Evolutionary conservation across 1,140 invertebrate genomes (phyloP), one percentile per base, ranked within the genome.

Genomic region (Xylocopa sonorina): DNA sequence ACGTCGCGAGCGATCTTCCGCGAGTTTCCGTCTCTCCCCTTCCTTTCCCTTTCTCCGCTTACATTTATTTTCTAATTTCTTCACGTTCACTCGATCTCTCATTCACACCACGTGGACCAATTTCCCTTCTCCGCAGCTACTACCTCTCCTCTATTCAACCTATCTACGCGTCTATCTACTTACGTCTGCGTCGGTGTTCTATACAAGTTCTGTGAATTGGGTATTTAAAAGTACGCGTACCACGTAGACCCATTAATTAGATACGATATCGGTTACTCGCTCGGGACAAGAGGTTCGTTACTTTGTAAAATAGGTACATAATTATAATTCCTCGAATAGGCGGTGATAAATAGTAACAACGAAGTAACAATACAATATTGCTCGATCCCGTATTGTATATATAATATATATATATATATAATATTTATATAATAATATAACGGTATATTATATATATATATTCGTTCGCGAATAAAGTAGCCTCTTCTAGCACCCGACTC

Each of bases 301-400:
- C 10, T 29, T 80, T 58, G 53, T 83, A 84, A 84, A 85, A 84
- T 85, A 85, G 76, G 71, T 85, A 85, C 73, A 34, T 74, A 83
- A 66, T n/a, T 80, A 63, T 74, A 53, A 78, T 62, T 69, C 66
- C 43, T 81, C 82, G 82, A 85, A 81, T 84, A 85, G 81, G 82
- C 78, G 82, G 57, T 85, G 82, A 78, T 85, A 81, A 81, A 81
- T 73, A 78, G 68, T 84, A 84, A 84, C 78, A 74, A 81, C 64
- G 79, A 84, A 84, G 60, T 85, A 84, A 85, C 74, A 78, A 84
- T 84, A 84, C 73, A 78, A 85, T 85, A 85, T 85, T 84, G 79
- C 84, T 84, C 78, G 82, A 85, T 85, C 74, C 57, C 64, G 74
- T 86, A 75, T 81, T 55, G 62, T 86, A 67, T 87, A 72, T 38